Evolutionary conservation across 2,113 vertebrate genomes (phyloP).

Genomic region (Callithrix jacchus): DNA sequence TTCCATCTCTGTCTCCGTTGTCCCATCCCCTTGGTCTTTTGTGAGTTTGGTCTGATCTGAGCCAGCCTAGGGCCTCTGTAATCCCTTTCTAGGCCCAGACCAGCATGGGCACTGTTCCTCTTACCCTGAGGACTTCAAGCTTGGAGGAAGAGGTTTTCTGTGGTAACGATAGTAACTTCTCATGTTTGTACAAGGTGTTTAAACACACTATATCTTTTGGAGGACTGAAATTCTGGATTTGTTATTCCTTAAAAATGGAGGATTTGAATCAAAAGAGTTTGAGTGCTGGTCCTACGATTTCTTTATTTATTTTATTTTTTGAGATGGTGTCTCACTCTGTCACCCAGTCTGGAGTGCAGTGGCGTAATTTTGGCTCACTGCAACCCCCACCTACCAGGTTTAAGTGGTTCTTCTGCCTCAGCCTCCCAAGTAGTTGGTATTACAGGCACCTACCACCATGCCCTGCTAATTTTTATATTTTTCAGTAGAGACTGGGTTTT

Average conservation of each 20-base stretch:
- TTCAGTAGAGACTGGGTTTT: no score
- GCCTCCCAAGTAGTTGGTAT: no score
- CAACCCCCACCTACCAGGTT: no score
- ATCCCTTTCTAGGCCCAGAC: background rate
- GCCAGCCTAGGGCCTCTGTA: background rate
- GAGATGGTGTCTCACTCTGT: no score
- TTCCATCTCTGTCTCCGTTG: background rate
- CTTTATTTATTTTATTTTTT: background rate
- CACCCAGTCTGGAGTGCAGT: no score
- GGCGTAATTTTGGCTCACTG: no score
- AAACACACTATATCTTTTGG: constrained; percentile 4
- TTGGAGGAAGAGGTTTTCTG: background rate
- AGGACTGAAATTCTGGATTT: constrained; percentile 46
- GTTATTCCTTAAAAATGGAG: constrained; percentile 28
- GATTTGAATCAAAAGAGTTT: constrained; percentile 41
- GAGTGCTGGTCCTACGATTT: background rate
- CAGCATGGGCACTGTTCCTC: background rate
- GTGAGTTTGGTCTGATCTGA: background rate
- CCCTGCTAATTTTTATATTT: no score
- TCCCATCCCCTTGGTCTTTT: background rate
- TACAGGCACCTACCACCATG: no score
- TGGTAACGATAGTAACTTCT: background rate
- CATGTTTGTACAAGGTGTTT: background rate
- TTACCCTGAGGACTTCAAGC: background rate
- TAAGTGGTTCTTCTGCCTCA: no score